Evolutionary conservation across 2,888 invertebrate species (phyloP), one percentile per base, ranked within the genome.

Genomic region (Pyralis farinalis): DNA sequence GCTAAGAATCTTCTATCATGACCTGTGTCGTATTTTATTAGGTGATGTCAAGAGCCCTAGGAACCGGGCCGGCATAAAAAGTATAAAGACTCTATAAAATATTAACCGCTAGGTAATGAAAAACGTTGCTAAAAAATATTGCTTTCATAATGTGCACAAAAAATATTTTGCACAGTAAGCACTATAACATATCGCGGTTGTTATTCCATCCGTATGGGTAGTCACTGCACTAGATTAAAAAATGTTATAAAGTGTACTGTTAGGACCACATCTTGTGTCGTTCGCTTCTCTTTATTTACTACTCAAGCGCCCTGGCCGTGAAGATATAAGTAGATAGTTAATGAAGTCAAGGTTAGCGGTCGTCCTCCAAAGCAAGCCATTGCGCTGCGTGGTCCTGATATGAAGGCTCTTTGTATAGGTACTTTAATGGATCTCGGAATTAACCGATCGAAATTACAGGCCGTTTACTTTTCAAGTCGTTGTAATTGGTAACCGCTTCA

Each of bases 401-500:
- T 4, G 16, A 16, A 16, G 4, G 4, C 16, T 16, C 43, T 46
- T 45, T 43, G 43, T 46, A 47, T 16, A n/a, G n/a, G n/a, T n/a
- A 43, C 49, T 56, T 57, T 66, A 69, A 74, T 71, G 70, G 56
- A 55, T 49, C 57, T 36, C 55, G 63, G 63, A 64, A 67, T 70
- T 68, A 67, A 72, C 65, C 64, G 68, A 63, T 68, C 73, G 46
- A 78, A 81, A 84, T 83, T 82, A 78, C 71, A 48, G 69, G 69
- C 62, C 78, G 76, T 83, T 83, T 81, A 82, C 74, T 75, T 75
- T 72, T 58, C 59, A 74, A 77, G 65, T 79, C 71, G 65, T 76
- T 78, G 79, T 84, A 84, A 84, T 82, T 80, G 79, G 74, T 74
- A 66, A 69, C 74, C 74, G 63, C 69, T 75, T 73, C 65, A 66